Conservation (phyloP, 1,140 invertebrate genomes). For the Bombus fervidus region DNA sequence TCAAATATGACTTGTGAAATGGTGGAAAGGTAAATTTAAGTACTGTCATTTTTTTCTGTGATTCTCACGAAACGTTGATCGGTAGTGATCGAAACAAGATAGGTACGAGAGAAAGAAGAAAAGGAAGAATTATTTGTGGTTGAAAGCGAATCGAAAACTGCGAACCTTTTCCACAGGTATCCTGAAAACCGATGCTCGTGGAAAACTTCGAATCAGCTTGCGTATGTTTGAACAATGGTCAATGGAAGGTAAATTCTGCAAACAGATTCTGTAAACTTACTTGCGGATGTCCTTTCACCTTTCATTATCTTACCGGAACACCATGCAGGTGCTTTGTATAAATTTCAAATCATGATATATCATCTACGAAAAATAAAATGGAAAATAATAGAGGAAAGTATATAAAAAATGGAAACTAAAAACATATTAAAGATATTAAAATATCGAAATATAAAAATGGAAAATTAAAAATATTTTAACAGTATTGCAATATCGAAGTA, state of each 20-base stretch:
- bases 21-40: not conserved
- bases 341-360: not conserved
- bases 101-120: not conserved
- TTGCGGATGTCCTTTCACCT: not conserved
- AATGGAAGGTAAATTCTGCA: not conserved
- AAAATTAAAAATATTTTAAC: not conserved
- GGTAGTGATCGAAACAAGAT: no score
- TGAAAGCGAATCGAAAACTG: not conserved
- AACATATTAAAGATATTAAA: not conserved
- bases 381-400: not conserved
- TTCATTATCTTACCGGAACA: not conserved
- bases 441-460: not conserved
- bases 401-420: not conserved
- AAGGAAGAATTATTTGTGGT: not conserved
- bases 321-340: not conserved
- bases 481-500: no score
- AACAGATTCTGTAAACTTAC: not conserved
- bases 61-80: no score
- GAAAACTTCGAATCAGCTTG: conserved; percentile 8
- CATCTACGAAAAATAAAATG: not conserved
- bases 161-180: not conserved
- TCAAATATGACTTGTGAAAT: no score
- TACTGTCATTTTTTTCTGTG: not conserved
- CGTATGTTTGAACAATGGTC: not conserved
- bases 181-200: conserved; percentile 27